Evolutionary conservation across 1,140 invertebrate species (phyloP), one percentile per base, ranked within the genome.

Genomic region (Subanguina moxae): DNA sequence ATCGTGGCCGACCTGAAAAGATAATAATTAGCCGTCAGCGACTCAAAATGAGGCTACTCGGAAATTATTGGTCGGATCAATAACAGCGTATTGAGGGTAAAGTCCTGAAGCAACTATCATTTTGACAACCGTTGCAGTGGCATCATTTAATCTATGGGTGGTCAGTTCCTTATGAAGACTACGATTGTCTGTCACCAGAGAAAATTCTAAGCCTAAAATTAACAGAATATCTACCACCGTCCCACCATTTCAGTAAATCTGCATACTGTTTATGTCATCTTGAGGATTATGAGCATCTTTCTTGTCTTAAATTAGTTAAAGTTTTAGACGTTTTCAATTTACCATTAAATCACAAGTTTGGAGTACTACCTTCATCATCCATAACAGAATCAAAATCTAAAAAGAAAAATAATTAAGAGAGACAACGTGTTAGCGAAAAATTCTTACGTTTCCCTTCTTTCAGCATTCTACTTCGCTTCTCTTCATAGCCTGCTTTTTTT

Each of bases 11-110:
- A 45, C 56, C 27, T 69, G 19, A 1, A 21, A 7, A 21, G 1
- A 30, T 42, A 19, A 23, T 38, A 13, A 65, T 52, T 3, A 52
- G 48, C 8, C n/a, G 23, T 52, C n/a, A 21, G n/a, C n/a, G n/a
- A n/a, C n/a, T n/a, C n/a, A 15, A 56, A 17, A 19, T 13, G 9
- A 19, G 5, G 13, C 48, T 23, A 62, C 57, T 5, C 45, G 25
- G 43, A 56, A 45, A 43, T 65, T 73, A 32, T 75, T 75, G 45
- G 62, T 38, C 7, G 68, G 62, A 43, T 70, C 68, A 45, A 70
- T 23, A 1, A 76, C 56, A 11, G 72, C 74, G 68, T 52, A 75
- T 65, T 75, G 74, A 30, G 74, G 74, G 64, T 75, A 75, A 5
- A 76, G 30, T 19, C 74, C 74, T 42, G 67, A 48, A 1, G 67